Base-by-base conservation (phyloP, 2,113 vertebrate genomes). In the Lophura nycthemera region DNA sequence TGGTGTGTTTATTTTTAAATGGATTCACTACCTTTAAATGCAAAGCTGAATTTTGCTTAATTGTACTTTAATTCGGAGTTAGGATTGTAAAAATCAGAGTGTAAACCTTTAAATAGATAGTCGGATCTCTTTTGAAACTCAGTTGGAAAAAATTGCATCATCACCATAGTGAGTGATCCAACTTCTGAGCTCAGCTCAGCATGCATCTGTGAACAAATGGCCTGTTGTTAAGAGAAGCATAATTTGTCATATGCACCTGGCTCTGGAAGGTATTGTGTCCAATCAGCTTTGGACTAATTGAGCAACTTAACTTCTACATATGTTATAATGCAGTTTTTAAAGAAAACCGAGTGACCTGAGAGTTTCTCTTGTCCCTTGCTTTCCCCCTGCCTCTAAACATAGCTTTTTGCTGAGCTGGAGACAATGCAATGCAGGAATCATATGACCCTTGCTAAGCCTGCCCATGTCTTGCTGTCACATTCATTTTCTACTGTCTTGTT, bases 401-500 rank as follows among this genome's bases (percentile, higher is more conserved):
- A 60, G 80, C 60, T 57, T 81, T 84, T 29, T 75, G 81, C 86
- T 73, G 47, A 18, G 83, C 87, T 63, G 34, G 70, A 84, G 87
- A 89, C 56, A 0, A 60, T 30, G 79, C 56, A 0, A 60, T 30
- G 79, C 40, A 38, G 71, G 87, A 79, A 27, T 95, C 82, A 65
- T 84, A 54, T 89, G 86, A 83, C 84, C 89, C 69, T 95, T 72
- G 66, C 82, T 88, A 81, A 64, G 92, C 86, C 87, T 93, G 54
- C 89, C 87, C 54, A 65, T 61, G 73, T 95, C 83, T 92, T 75
- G 63, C 79, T 60, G 75, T 83, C 77, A 64, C 79, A 40, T 90
- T 93, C 86, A 47, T 86, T 94, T 93, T 89, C 90, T 93, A 36
- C 86, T 92, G 5, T 92, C 94, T 92, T 82, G 84, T 94, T 93